Evolutionary conservation across 2,888 invertebrate species (phyloP), one percentile per base, ranked within the genome.

Genomic region (Oscheius myriophilus): DNA sequence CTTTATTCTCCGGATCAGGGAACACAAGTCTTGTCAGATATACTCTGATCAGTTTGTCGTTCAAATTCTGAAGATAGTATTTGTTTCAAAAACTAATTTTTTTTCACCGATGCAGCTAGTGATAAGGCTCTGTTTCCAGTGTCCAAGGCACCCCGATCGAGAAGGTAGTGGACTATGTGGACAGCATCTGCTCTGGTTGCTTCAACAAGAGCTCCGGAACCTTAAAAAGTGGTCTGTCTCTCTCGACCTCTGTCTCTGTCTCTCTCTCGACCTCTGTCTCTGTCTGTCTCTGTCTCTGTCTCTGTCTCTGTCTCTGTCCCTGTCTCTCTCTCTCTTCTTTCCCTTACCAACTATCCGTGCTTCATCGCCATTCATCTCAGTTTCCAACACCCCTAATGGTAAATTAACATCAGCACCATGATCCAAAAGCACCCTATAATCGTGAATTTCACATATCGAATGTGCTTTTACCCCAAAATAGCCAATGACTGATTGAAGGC

Each of bases 1-100:
- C 92, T 88, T 93, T 93, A 87, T 92, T 93, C 84, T 96, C 96
- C 0, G 93, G 92, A 88, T 97, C 97, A 0, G 93, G 91, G 53
- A 83, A 83, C 0, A 80, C 81, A 46, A 86, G 79, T 6, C 81
- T 73, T 12, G 70, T 72, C 14, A 85, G 72, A 42, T 85, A 81
- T 2, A 76, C 69, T 14, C 81, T 67, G 12, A 83, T 75, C 18
- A 80, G 54, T 45, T 79, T 77, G 54, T 80, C 78, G 54, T 79
- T 80, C 21, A 68, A 58, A 9, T 61, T 71, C 69, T 78, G 21
- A 61, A 73, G 25, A 6, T 25, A 43, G 25, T 11, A 18, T 52
- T 52, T 62, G 18, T 4, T 43, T 18, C 0, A 46, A 71, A 14
- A 2, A 9, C 4, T 49, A 42, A 26, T n/a, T 6, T 55, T n/a